A percentile compares a stretch with the other conserved stretches of the same genome.
phyloP scores from a whole-genome alignment of 1,140 invertebrate genomes.

The Tetragonula clypearis region DNA sequence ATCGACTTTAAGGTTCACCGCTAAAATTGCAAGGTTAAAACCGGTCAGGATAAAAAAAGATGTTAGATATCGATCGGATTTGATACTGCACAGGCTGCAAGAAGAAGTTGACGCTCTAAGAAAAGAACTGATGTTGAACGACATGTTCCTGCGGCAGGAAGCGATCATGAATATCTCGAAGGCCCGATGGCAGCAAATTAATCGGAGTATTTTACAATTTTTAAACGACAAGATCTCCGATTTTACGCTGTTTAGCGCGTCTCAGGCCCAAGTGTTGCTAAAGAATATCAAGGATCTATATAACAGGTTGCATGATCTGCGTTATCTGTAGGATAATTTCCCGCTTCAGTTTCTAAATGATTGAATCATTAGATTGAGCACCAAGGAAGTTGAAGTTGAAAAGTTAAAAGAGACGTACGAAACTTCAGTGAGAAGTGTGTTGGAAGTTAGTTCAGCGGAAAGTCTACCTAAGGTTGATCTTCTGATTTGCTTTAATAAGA shows the following conservation, averaged over 20 bases:
- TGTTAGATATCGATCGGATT: slow-evolving; percentile 13
- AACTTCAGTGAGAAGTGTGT: slow-evolving; percentile 15
- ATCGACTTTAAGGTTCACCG: slow-evolving; percentile 55
- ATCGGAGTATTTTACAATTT: slow-evolving; percentile 43
- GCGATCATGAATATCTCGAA: slow-evolving; percentile 54
- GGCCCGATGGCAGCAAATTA: slow-evolving; percentile 51
- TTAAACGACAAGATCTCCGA: slow-evolving; percentile 52
- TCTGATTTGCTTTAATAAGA: too few relatives aligned
- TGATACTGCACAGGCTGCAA: slow-evolving; percentile 26
- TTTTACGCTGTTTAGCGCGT: slow-evolving; percentile 47
- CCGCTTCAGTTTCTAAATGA: neutral
- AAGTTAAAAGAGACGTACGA: slow-evolving; percentile 41
- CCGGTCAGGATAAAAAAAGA: slow-evolving; percentile 34
- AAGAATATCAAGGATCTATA: slow-evolving; percentile 58
- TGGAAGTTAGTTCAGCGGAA: neutral
- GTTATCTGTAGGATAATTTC: neutral
- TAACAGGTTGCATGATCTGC: slow-evolving; percentile 50
- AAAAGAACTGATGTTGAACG: slow-evolving; percentile 55
- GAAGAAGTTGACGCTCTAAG: slow-evolving; percentile 49
- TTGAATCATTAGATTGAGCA: slow-evolving; percentile 35
- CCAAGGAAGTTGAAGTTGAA: slow-evolving; percentile 35
- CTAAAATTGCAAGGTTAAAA: slow-evolving; percentile 41
- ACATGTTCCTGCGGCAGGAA: slow-evolving; percentile 61
- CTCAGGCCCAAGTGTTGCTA: slow-evolving; percentile 52
- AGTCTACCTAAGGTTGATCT: neutral